phyloP scores from a whole-genome alignment of 2,797 vertebrate genomes.

The Arrhamphus sclerolepis region DNA sequence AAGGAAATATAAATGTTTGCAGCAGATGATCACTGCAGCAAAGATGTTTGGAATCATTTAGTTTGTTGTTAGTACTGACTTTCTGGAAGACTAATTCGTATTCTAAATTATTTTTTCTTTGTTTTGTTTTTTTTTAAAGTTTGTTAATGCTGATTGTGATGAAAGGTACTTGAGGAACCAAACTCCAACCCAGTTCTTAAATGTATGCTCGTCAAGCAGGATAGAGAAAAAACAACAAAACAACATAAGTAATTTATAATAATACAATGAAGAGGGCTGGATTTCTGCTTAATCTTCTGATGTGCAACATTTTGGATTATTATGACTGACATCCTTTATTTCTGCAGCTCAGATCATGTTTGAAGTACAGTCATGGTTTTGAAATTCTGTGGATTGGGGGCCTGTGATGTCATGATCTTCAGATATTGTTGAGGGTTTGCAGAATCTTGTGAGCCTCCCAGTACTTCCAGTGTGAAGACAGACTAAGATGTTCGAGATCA shows the following conservation, averaged over 20 bases:
- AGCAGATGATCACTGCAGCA: too few species aligned
- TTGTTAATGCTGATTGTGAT: not conserved
- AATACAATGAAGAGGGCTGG: not conserved
- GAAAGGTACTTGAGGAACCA: not conserved
- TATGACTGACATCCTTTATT: not conserved
- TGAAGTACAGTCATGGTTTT: not conserved
- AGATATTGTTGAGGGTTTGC: constrained; percentile 4
- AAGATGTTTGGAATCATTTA: not conserved
- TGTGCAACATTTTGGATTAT: not conserved
- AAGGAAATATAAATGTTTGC: not conserved
- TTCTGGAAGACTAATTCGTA: too few species aligned
- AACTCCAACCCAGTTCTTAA: not conserved
- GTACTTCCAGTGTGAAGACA: constrained; percentile 3
- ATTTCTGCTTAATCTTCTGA: not conserved
- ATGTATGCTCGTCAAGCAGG: not conserved
- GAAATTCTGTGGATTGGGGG: not conserved
- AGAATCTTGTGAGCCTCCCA: not conserved
- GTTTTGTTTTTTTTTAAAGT: too few species aligned
- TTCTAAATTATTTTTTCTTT: too few species aligned
- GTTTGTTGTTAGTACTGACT: too few species aligned
- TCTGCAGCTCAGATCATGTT: not conserved
- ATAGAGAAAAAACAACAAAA: not conserved
- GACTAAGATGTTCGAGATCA: constrained; percentile 13
- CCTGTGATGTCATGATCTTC: not conserved
- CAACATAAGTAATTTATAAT: too few species aligned